Conservation (phyloP, 2,888 invertebrate genomes). For the Synergus laeviventris region DNA sequence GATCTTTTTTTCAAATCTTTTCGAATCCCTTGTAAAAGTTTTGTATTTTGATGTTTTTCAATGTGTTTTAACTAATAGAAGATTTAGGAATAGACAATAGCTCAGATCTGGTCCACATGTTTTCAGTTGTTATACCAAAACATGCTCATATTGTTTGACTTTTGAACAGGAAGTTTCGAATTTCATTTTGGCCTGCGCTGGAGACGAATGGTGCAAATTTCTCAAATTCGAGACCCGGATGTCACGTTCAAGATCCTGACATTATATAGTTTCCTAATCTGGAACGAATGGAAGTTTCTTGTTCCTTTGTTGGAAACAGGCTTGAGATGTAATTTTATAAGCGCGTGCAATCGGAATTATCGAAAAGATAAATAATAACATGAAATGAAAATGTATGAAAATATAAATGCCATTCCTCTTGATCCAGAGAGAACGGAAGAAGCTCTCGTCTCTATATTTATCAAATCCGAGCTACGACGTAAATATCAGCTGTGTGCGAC, state of each 20-base stretch:
- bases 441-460: constrained; percentile 40
- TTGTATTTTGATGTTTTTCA: background rate
- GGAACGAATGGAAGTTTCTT: background rate
- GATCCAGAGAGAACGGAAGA: constrained; percentile 26
- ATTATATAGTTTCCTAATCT: background rate
- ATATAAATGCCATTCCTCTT: constrained; percentile 29
- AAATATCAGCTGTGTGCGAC: constrained; percentile 36
- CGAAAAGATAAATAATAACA: constrained; percentile 21
- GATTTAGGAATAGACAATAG: background rate
- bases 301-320: background rate
- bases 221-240: background rate
- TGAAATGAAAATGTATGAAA: background rate
- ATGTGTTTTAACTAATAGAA: background rate
- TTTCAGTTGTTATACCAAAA: constrained; percentile 23
- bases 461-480: constrained; percentile 32
- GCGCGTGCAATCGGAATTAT: background rate
- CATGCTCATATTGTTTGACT: constrained; percentile 30
- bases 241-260: background rate
- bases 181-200: constrained; percentile 8
- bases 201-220: constrained; percentile 15
- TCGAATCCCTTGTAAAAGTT: background rate
- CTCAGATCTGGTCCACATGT: background rate
- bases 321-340: background rate
- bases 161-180: constrained; percentile 23
- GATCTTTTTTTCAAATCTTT: background rate